phyloP scores from a whole-genome alignment of 2,113 vertebrate genomes.

The Neomonachus schauinslandi region DNA sequence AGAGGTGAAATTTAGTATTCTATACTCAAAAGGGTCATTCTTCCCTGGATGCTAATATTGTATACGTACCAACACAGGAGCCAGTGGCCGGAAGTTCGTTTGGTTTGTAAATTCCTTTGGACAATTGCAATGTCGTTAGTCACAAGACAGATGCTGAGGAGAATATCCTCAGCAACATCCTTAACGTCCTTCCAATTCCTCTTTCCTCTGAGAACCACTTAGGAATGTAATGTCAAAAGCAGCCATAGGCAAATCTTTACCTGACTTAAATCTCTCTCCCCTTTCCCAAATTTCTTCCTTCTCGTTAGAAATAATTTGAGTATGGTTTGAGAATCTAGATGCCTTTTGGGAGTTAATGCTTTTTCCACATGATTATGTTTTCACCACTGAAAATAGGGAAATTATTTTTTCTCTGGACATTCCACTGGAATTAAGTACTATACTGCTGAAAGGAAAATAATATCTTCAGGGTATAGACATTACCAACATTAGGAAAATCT shows the following conservation, averaged over 20 bases:
- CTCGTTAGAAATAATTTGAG: neutral
- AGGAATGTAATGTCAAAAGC: neutral
- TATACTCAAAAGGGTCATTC: neutral
- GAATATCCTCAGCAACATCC: neutral
- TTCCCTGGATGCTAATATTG: neutral
- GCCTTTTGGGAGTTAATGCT: neutral
- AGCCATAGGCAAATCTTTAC: neutral
- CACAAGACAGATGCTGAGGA: neutral
- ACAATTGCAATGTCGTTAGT: neutral
- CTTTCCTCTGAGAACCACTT: neutral
- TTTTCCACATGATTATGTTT: constrained; percentile 41
- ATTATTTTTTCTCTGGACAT: neutral
- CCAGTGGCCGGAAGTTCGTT: neutral
- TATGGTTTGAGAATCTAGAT: neutral
- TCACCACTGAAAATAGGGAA: constrained; percentile 7
- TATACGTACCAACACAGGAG: neutral
- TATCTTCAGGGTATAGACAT: neutral
- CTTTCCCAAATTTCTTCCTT: neutral
- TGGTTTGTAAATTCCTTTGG: neutral
- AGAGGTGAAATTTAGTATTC: constrained; percentile 6
- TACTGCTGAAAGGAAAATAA: constrained; percentile 33
- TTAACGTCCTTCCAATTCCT: neutral
- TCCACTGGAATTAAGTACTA: constrained; percentile 18
- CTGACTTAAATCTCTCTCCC: neutral
- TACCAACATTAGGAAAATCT: constrained; percentile 17